phyloP scores from a whole-genome alignment of 1,140 invertebrate genomes.

The Apis laboriosa region DNA sequence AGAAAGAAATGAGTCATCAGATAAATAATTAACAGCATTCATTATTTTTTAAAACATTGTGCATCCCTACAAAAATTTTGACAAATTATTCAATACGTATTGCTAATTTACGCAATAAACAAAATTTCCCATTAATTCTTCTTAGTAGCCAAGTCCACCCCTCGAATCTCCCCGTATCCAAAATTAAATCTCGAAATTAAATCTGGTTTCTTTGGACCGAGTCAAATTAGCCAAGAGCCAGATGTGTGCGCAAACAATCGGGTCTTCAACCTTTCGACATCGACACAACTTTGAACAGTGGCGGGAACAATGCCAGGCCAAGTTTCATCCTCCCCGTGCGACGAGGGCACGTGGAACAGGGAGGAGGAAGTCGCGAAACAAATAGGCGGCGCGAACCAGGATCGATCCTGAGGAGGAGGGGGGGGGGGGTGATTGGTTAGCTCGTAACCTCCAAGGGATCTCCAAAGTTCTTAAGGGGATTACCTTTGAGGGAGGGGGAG shows the following conservation, averaged over 20 bases:
- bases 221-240: conserved; percentile 10
- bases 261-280: conserved; percentile 1
- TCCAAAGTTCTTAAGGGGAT: conserved; percentile 19
- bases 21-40: too few species aligned
- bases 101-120: too few species aligned
- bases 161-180: too few species aligned
- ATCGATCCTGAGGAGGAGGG: background rate
- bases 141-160: too few species aligned
- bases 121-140: too few species aligned
- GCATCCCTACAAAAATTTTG: too few species aligned
- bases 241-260: conserved; percentile 39
- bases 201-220: background rate
- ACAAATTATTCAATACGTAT: too few species aligned
- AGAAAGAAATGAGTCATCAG: too few species aligned
- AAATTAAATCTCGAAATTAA: background rate
- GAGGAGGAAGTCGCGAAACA: conserved; percentile 34
- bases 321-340: background rate
- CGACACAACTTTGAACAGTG: background rate
- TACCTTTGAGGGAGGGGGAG: background rate
- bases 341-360: background rate
- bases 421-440: conserved; percentile 7
- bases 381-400: conserved; percentile 23
- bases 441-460: background rate
- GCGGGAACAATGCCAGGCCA: conserved; percentile 44
- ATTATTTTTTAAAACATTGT: too few species aligned